phyloP scores from a whole-genome alignment of 2,797 vertebrate genomes.

The Calcarius lapponicus region DNA sequence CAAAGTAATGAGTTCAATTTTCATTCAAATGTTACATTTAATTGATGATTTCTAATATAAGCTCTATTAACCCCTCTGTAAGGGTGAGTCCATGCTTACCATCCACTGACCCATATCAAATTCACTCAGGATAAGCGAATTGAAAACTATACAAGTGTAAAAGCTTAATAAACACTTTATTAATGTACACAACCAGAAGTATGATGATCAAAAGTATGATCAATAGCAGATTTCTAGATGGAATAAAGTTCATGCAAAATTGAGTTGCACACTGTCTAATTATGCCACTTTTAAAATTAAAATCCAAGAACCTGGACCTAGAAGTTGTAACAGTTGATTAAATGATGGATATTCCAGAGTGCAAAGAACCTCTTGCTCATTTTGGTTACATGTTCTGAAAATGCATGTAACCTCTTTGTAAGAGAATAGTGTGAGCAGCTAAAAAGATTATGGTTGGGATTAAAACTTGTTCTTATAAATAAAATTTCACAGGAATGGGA shows the following conservation, averaged over 20 bases:
- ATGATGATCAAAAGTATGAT: background rate
- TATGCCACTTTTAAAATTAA: background rate
- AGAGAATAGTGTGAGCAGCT: background rate
- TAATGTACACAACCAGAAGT: constrained; percentile 11
- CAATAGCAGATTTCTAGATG: background rate
- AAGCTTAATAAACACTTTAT: constrained; percentile 47
- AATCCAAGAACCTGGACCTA: background rate
- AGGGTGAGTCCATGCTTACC: background rate
- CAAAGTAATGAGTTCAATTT: constrained; percentile 65
- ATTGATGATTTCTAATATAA: constrained; percentile 51
- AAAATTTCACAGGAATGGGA: background rate
- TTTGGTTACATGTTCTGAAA: background rate
- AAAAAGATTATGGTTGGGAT: background rate
- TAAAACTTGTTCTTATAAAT: background rate
- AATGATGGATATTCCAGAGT: background rate
- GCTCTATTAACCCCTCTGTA: constrained; percentile 38
- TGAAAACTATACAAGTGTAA: constrained; percentile 22
- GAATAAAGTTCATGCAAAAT: background rate
- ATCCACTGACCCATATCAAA: background rate
- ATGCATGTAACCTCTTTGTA: background rate
- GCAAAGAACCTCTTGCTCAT: background rate
- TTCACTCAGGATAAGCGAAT: constrained; percentile 10
- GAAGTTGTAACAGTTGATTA: background rate
- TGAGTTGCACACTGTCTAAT: background rate
- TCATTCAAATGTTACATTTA: constrained; percentile 63